phyloP scores from a whole-genome alignment of 2,113 vertebrate genomes.

The Atractosteus spatula region DNA sequence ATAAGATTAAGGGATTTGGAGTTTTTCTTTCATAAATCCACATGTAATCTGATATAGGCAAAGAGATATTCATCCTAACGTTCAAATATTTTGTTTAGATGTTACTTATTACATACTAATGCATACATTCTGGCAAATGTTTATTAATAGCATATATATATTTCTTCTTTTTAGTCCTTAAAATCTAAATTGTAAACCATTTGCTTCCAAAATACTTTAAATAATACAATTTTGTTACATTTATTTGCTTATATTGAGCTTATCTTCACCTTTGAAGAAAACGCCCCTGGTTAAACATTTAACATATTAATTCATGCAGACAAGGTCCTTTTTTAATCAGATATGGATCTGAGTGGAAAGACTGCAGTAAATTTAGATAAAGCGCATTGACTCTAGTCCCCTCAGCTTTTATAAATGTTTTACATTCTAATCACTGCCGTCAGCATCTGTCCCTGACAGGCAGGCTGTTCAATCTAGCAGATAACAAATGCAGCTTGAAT shows the following conservation, averaged over 20 bases:
- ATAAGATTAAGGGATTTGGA: background rate
- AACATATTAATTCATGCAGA: conserved; percentile 1
- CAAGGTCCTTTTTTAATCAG: conserved; percentile 19
- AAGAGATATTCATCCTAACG: background rate
- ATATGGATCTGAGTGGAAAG: conserved; percentile 40
- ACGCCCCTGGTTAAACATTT: background rate
- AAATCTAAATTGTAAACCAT: background rate
- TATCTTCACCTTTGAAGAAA: background rate
- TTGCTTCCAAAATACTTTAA: no score
- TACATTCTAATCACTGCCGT: conserved; percentile 42
- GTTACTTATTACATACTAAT: background rate
- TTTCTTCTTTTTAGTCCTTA: no score
- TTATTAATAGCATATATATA: no score
- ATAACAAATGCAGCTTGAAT: conserved; percentile 40
- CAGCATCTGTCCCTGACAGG: conserved; percentile 53
- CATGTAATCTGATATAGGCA: background rate
- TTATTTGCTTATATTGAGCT: background rate
- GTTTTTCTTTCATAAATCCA: background rate
- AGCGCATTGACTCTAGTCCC: conserved; percentile 35
- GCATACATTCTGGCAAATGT: no score
- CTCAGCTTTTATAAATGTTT: conserved; percentile 42
- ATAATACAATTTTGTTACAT: no score
- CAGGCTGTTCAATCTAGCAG: conserved; percentile 43
- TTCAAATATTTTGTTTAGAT: background rate
- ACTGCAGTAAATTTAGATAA: conserved; percentile 37